These are phyloP conservation scores for Leiothrix lutea DNA, from an alignment of 2,113 vertebrate genomes.

Conservation along the genomic window DNA sequence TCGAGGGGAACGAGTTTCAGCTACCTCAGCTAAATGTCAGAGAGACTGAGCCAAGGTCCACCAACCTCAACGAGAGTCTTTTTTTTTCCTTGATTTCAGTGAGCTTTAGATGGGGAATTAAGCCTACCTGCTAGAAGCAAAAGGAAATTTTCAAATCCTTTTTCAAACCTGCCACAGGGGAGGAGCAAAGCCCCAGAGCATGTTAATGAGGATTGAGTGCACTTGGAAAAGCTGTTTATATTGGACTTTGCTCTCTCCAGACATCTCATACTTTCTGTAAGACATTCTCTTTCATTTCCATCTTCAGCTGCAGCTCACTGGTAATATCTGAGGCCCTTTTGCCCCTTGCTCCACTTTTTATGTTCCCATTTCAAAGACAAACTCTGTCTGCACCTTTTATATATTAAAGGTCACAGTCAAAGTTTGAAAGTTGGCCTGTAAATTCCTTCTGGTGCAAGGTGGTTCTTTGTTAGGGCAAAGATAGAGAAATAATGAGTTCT, in stretches of 20 bases:
- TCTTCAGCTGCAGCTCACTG: background rate
- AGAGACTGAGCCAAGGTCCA: background rate
- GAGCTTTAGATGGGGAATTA: background rate
- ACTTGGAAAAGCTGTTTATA: slow-evolving; percentile 5
- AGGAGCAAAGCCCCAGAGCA: background rate
- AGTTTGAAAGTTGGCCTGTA: background rate
- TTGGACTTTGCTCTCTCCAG: background rate
- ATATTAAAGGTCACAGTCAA: background rate
- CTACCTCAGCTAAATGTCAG: background rate
- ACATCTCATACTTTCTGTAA: background rate
- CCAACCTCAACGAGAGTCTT: background rate
- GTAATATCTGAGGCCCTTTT: background rate
- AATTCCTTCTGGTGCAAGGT: background rate
- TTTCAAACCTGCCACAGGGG: background rate
- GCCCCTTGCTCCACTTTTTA: background rate
- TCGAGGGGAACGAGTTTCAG: background rate
- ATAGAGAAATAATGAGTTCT: background rate
- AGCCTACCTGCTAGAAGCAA: background rate
- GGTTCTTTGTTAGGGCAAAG: background rate
- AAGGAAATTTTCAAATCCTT: background rate
- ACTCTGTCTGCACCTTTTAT: background rate
- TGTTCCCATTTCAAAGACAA: background rate
- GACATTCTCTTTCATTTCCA: background rate
- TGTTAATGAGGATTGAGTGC: background rate
- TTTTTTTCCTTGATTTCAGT: background rate